phyloP scores from a whole-genome alignment of 2,113 vertebrate species.

The Isichthys henryi region DNA sequence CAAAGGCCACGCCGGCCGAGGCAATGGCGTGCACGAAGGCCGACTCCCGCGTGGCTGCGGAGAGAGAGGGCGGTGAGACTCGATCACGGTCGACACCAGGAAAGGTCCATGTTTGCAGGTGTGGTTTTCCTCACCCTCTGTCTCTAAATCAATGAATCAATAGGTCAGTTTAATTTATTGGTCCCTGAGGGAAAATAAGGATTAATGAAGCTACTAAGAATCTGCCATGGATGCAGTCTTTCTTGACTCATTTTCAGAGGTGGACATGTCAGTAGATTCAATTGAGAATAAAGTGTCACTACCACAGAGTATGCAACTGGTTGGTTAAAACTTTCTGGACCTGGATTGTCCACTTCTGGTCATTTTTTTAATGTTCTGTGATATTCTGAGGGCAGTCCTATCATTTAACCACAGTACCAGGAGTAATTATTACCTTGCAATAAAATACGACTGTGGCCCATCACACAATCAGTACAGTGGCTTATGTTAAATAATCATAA shows the following conservation, averaged over 20 bases:
- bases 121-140: neutral
- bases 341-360: no score
- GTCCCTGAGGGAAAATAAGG: neutral
- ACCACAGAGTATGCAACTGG: no score
- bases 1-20: slow-evolving; percentile 86
- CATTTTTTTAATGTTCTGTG: neutral
- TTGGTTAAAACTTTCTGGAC: no score
- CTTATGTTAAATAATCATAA: neutral
- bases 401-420: neutral
- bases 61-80: slow-evolving; percentile 20
- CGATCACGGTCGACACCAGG: neutral
- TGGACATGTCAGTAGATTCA: no score
- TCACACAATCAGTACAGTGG: neutral
- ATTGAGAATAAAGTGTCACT: no score
- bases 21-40: slow-evolving; percentile 95
- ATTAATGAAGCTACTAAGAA: neutral
- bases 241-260: neutral
- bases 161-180: neutral
- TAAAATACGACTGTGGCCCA: neutral
- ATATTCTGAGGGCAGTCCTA: neutral
- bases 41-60: slow-evolving; percentile 85
- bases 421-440: neutral
- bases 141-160: neutral
- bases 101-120: neutral
- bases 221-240: neutral